Base-by-base conservation (phyloP, 2,113 vertebrate genomes). In the Uria lomvia region DNA sequence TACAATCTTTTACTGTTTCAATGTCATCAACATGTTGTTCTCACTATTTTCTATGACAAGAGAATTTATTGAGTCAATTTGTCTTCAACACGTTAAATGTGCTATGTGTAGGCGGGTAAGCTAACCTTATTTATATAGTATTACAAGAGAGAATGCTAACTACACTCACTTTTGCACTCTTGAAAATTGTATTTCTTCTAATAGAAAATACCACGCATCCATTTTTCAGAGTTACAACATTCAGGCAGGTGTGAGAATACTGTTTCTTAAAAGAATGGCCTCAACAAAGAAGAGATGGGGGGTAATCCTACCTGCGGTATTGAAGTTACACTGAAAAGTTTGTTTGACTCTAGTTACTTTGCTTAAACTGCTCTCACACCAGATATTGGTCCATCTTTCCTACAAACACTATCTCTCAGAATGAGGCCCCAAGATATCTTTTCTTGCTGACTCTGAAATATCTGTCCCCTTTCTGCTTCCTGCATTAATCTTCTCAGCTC, bases 21-120 rank as follows among this genome's bases (percentile, higher is more conserved):
- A 26, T 94, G 86, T 91, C 86, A 91, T 82, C 88, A 87, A 66
- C 62, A 36, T 55, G 73, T 93, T 97, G 89, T 96, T 94, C 83
- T 94, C 23, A 0, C 93, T 86, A 12, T 94, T 94, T 96, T 91
- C 91, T 91, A 21, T 82, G 88, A 92, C 86, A 86, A 77, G 86
- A 89, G 45, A 86, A 91, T 91, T 95, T 95, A 96, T 71, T 88
- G 90, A 94, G 77, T 88, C 86, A 80, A 91, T 96, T 95, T 82
- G 66, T 91, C 88, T 97, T 96, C 80, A 92, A 42, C 56, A 66
- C 8, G 50, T 82, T 95, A 82, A 89, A 76, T 68, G 80, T 79
- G 65, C 60, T 81, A 15, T n/a, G 63, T 79, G 83, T 89, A 84
- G 96, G 91, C 14, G 32, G 73, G 55, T 38, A 85, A 94, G 76